phyloP scores from a whole-genome alignment of 2,888 invertebrate species.

The Cacoxenus indagator region DNA sequence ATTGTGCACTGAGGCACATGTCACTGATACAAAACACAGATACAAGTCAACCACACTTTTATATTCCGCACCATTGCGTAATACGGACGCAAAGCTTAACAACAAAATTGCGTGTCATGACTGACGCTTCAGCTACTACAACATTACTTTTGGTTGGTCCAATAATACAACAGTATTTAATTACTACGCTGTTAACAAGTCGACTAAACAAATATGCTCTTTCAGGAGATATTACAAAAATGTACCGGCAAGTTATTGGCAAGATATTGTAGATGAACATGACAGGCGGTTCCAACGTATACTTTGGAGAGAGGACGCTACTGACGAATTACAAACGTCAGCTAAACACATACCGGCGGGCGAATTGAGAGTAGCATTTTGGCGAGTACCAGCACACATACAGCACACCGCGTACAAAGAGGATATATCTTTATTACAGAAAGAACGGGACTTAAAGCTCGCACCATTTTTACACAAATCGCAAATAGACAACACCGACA shows the following conservation, averaged over 20 bases:
- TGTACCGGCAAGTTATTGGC: background rate
- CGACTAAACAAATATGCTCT: background rate
- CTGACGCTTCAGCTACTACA: slow-evolving; percentile 14
- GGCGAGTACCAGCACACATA: no score
- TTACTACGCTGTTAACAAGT: background rate
- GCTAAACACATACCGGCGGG: background rate
- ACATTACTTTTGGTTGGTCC: slow-evolving; percentile 13
- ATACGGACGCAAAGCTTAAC: slow-evolving; percentile 15
- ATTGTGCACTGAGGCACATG: background rate
- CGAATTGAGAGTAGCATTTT: no score
- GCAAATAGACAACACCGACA: no score
- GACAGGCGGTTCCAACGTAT: background rate
- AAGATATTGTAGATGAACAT: no score
- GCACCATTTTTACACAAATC: no score
- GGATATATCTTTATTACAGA: no score
- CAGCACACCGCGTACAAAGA: no score
- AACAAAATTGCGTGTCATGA: slow-evolving; percentile 16
- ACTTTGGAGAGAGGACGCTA: background rate
- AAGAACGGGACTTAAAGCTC: no score
- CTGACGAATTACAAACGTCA: background rate
- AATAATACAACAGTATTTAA: slow-evolving; percentile 7
- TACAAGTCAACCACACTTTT: background rate
- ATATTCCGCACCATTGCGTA: slow-evolving; percentile 23
- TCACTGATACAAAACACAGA: background rate
- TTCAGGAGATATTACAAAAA: background rate